Base-by-base conservation (phyloP, 2,888 invertebrate genomes). In the Baccha elongata region DNA sequence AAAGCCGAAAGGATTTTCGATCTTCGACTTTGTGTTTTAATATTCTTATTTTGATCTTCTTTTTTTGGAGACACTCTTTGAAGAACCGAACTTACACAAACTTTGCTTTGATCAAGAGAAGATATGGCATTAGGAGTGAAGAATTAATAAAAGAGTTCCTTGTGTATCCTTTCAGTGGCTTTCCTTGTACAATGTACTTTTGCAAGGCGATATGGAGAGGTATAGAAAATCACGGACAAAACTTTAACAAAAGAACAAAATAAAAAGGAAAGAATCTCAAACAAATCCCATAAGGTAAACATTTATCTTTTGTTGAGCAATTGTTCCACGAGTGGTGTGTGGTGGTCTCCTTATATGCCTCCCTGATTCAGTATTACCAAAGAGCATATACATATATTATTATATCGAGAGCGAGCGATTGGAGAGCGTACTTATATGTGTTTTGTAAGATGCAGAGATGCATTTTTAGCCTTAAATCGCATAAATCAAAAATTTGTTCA, bases 401-500 rank as follows among this genome's bases (percentile, higher is more conserved):
- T 26, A 23, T 58, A 42, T 58, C 23, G 23, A 17, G 0, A 42
- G 4, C 21, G 10, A 15, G 13, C 37, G 23, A 40, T 58, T 58
- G 55, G n/a, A 58, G 23, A 40, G 15, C 10, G 23, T 37, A 40
- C 23, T 40, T 23, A 37, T 5, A 40, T 37, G 40, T 58, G 23
- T 58, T 40, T 40, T 46, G 26, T 46, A 23, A 32, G 40, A 26
- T 64, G 62, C n/a, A n/a, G 26, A 58, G 58, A 50, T 78, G 23
- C 60, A 26, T 53, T 46, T 52, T 50, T 40, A 42, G 19, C 15
- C 32, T 32, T 60, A 37, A 46, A 76, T 78, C 83, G 68, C 78
- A 83, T 83, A 78, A 83, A 83, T 83, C 83, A 83, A 78, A 67
- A 76, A 83, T 78, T 76, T 83, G 83, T 78, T 78, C 83, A 83